Conservation (phyloP, 1,140 invertebrate species). For the Stegodyphus dumicola region DNA sequence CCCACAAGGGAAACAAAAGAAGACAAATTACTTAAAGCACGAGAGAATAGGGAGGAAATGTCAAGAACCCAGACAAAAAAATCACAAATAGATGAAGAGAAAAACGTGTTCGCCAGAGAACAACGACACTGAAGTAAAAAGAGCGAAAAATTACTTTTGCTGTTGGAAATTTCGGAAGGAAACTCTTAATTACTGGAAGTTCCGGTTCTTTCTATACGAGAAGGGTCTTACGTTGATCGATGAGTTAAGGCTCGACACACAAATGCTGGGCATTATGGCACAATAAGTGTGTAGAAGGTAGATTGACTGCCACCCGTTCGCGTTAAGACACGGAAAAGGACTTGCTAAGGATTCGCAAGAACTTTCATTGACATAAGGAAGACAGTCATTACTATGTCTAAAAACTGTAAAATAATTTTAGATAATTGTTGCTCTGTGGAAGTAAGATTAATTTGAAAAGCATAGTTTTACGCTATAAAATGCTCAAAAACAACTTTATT, state of each 20-base stretch:
- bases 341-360: too few relatives aligned
- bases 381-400: too few relatives aligned
- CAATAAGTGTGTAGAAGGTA: too few relatives aligned
- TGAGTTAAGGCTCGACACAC: not conserved
- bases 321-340: too few relatives aligned
- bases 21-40: slow-evolving; percentile 51
- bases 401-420: too few relatives aligned
- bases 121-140: not conserved
- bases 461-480: too few relatives aligned
- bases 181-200: slow-evolving; percentile 54
- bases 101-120: not conserved
- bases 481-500: too few relatives aligned
- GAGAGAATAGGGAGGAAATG: slow-evolving; percentile 49
- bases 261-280: not conserved
- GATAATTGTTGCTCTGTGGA: too few relatives aligned
- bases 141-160: slow-evolving; percentile 46
- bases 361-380: too few relatives aligned
- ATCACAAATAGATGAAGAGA: not conserved
- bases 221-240: slow-evolving; percentile 18
- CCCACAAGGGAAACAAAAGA: slow-evolving; percentile 39
- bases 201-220: slow-evolving; percentile 24
- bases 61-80: slow-evolving; percentile 24
- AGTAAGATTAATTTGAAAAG: too few relatives aligned
- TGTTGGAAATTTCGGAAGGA: slow-evolving; percentile 48
- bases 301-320: too few relatives aligned